phyloP scores from a whole-genome alignment of 1,140 invertebrate species.

The Leguminivora glycinivorella region DNA sequence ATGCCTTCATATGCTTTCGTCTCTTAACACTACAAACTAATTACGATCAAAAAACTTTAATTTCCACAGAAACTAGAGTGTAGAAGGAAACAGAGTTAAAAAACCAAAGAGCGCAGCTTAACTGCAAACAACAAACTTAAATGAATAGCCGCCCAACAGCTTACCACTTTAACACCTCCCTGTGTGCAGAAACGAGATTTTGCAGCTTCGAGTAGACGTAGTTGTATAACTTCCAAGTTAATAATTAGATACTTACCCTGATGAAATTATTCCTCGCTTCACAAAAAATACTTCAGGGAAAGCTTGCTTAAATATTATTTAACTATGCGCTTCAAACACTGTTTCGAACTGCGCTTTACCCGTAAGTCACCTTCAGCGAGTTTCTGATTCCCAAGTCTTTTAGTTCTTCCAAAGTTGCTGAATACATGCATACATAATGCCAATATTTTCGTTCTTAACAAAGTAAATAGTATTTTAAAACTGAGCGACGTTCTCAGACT shows the following conservation, averaged over 20 bases:
- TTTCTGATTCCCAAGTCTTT: constrained; percentile 2
- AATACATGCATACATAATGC: background rate
- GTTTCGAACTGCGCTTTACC: background rate
- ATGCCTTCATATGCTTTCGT: too few species aligned
- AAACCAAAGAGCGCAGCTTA: constrained; percentile 5
- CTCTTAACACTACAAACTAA: background rate
- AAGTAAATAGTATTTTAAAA: background rate
- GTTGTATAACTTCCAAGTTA: background rate
- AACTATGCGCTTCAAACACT: background rate
- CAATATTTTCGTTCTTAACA: background rate
- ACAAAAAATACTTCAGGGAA: background rate
- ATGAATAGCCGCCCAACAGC: constrained; percentile 28
- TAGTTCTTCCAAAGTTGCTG: constrained; percentile 6
- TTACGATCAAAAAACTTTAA: background rate
- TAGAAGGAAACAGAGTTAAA: constrained; percentile 12
- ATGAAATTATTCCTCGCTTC: background rate
- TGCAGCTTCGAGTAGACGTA: background rate
- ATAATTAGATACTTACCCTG: background rate
- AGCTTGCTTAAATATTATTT: constrained; percentile 1
- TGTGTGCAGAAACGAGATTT: constrained; percentile 17
- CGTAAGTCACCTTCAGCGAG: background rate
- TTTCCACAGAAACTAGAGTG: constrained; percentile 1
- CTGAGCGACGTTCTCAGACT: background rate
- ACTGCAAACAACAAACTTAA: constrained; percentile 29
- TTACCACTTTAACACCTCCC: constrained; percentile 24